Percentiles rank a stretch among this genome's conserved stretches.
Evolutionary conservation across 2,113 vertebrate genomes (phyloP).

Genomic region (Limnothrissa miodon): DNA sequence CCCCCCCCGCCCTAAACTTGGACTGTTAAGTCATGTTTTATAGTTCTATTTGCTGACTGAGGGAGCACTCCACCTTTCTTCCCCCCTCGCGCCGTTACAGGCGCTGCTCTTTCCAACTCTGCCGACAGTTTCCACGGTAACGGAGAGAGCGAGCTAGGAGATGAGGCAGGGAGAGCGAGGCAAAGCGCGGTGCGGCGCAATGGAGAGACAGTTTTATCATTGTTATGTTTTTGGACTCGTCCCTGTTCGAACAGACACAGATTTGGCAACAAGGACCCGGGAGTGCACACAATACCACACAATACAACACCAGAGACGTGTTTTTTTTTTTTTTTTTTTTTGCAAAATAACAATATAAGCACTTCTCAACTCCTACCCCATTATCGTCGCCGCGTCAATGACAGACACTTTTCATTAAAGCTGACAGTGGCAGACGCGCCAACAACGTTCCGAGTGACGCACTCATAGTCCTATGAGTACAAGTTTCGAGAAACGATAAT

Average conservation of each 20-base stretch:
- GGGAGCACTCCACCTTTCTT: conserved; percentile 22
- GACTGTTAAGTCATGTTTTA: conserved; percentile 66
- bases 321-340: too few species aligned
- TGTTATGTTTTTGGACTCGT: conserved; percentile 55
- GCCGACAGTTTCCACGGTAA: conserved; percentile 78
- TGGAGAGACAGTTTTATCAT: conserved; percentile 64
- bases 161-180: conserved; percentile 33
- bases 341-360: neutral
- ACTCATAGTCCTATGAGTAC: conserved; percentile 38
- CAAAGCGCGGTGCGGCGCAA: conserved; percentile 37
- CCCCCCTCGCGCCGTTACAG: conserved; percentile 56
- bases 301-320: neutral
- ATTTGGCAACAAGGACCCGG: conserved; percentile 33
- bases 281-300: conserved; percentile 19
- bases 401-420: neutral
- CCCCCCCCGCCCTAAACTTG: neutral
- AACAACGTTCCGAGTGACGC: neutral
- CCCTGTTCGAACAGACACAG: conserved; percentile 43
- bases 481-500: conserved; percentile 32
- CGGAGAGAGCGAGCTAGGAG: conserved; percentile 56
- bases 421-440: neutral
- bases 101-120: conserved; percentile 68
- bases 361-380: neutral
- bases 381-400: neutral
- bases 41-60: conserved; percentile 62